Base-by-base conservation (phyloP, 2,888 invertebrate species). In the Melinaea marsaeus region DNA sequence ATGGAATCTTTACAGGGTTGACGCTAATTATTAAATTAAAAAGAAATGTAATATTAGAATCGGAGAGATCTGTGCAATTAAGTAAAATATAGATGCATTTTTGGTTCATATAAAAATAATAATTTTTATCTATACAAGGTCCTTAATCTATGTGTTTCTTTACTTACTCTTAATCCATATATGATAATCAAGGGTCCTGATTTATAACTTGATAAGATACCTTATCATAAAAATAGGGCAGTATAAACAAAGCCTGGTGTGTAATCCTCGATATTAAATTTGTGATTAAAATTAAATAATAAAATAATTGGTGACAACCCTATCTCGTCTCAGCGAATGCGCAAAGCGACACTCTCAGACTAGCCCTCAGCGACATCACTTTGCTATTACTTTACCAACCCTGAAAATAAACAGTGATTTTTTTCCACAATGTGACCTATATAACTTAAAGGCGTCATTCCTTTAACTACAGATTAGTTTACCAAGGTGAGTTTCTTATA, bases 1-100 rank as follows among this genome's bases (percentile, higher is more conserved):
- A 90, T 90, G 87, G 74, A 77, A 79, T 79, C 76, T 74, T 68
- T 68, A 51, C 71, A 89, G 86, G 89, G 89, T 51, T 88, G 83
- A 13, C 79, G 57, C 69, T 57, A n/a, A 22, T 22, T 22, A 22
- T 22, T 22, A 22, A 22, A 22, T 55, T 55, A 22, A 42, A 37
- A 7, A 59, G 35, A 51, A 13, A 35, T 4, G 11, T 48, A 42
- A 9, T 9, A 3, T 42, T 42, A 42, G 2, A 9, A 42, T 42
- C 9, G 3, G 7, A 42, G 5, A 2, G 4, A 37, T 37, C 2
- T 37, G 7, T 37, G 7, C 2, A 4, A 37, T 37, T 37, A 37
- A 7, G 2, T 6, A 6, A 37, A 37, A 37, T 6, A 37, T 6
- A 2, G 7, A 37, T 37, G 1, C 7, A 37, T n/a, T n/a, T n/a